These are phyloP conservation scores for Charanyca ferruginea DNA, from an alignment of 2,888 invertebrate species.

Conservation along the genomic window DNA sequence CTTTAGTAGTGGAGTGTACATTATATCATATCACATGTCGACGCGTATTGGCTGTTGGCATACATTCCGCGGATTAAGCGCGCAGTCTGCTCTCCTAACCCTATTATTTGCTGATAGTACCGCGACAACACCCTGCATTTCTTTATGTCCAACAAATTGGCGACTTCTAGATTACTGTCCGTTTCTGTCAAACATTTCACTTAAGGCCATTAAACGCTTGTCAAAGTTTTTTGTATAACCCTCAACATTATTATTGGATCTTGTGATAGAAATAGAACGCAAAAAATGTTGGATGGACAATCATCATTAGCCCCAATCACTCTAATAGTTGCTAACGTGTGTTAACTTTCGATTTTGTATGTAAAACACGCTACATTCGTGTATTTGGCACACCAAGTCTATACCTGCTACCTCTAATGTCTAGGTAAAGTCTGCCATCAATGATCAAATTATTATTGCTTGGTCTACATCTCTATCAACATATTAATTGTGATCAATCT, in stretches of 20 bases:
- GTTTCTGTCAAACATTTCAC: conserved; percentile 69
- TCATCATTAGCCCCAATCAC: conserved; percentile 66
- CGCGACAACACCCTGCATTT: conserved; percentile 67
- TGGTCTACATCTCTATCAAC: conserved; percentile 44
- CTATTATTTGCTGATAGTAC: conserved; percentile 75
- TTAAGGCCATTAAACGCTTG: conserved; percentile 63
- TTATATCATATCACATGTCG: conserved; percentile 74
- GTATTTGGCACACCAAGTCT: conserved; percentile 30
- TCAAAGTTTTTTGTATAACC: conserved; percentile 62
- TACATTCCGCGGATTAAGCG: conserved; percentile 75
- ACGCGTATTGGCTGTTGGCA: conserved; percentile 72
- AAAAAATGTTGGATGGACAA: conserved; percentile 59
- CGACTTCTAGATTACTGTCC: conserved; percentile 67
- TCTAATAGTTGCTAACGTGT: conserved; percentile 54
- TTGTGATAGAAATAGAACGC: conserved; percentile 50
- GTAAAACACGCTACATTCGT: conserved; percentile 42
- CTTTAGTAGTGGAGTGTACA: conserved; percentile 63
- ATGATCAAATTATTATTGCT: conserved; percentile 18
- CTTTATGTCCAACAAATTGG: conserved; percentile 70
- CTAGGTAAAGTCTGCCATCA: conserved; percentile 27
- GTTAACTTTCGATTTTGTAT: conserved; percentile 54
- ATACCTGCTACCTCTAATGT: conserved; percentile 8
- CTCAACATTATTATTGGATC: conserved; percentile 62
- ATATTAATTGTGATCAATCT: conserved; percentile 21
- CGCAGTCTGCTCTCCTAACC: conserved; percentile 75